Conservation (phyloP, 2,113 vertebrate genomes). For the Gambusia holbrooki region DNA sequence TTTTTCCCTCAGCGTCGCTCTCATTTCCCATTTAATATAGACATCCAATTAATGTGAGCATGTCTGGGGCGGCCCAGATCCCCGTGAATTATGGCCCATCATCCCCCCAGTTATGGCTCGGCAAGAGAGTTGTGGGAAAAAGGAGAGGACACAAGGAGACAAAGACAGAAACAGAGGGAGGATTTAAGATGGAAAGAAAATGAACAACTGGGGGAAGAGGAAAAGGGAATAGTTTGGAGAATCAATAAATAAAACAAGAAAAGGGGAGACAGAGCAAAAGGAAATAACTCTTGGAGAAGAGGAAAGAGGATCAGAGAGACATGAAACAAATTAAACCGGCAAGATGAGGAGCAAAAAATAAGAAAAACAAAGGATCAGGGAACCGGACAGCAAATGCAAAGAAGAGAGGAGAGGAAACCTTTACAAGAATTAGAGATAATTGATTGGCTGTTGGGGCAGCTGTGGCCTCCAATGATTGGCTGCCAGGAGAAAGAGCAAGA, state of each 20-base stretch:
- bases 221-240: not conserved
- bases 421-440: constrained; percentile 91
- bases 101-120: constrained; percentile 80
- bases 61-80: constrained; percentile 88
- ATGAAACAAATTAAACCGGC: constrained; percentile 30
- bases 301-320: not conserved
- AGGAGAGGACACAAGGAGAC: constrained; percentile 67
- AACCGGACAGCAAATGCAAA: not conserved
- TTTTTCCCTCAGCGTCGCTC: constrained; percentile 86
- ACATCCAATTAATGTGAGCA: constrained; percentile 95
- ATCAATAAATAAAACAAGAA: not conserved
- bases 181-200: constrained; percentile 5
- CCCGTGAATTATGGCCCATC: constrained; percentile 96
- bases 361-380: not conserved
- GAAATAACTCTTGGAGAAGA: not conserved
- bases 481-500: constrained; percentile 90
- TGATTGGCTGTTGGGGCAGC: constrained; percentile 90
- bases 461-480: constrained; percentile 90
- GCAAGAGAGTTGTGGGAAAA: constrained; percentile 19
- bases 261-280: not conserved
- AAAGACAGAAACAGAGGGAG: not conserved
- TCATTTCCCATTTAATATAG: constrained; percentile 99
- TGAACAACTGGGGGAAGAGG: not conserved
- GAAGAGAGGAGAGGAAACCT: constrained; percentile 74
- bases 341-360: constrained; percentile 11